These are phyloP conservation scores for Podocnemis expansa DNA, from an alignment of 2,113 vertebrate species.

Conservation along the genomic window DNA sequence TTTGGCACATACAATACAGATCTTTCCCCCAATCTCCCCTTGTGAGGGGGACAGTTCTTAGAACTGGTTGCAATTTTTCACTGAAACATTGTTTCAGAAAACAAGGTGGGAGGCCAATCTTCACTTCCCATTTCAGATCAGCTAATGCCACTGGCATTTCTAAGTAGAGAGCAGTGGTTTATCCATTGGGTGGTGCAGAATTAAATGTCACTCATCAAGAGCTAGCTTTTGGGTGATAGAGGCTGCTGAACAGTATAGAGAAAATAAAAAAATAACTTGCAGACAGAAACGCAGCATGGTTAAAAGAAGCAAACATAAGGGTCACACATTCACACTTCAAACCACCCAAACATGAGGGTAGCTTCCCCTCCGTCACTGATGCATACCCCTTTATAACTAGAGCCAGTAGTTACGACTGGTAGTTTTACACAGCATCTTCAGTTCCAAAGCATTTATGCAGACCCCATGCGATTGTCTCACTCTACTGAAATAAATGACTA, in stretches of 20 bases:
- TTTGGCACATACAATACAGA: neutral
- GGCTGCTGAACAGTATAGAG: neutral
- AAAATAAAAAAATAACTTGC: accelerated
- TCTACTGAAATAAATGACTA: neutral
- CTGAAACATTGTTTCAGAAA: neutral
- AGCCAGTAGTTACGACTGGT: neutral
- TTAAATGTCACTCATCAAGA: neutral
- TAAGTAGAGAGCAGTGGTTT: accelerated
- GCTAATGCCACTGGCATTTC: neutral
- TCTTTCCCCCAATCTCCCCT: neutral
- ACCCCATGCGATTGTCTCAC: neutral
- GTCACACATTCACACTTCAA: neutral
- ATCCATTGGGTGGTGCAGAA: neutral
- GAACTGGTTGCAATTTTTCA: neutral
- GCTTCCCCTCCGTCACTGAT: accelerated
- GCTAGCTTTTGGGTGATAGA: neutral
- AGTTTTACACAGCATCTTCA: neutral
- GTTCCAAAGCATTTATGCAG: neutral
- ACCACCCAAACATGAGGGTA: neutral
- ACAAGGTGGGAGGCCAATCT: neutral
- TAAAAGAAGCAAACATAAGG: accelerated
- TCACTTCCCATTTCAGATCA: neutral
- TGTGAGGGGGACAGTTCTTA: neutral
- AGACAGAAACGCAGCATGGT: neutral
- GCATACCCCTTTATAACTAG: neutral